Conservation (phyloP, 1,140 invertebrate species). For the Arion vulgaris region DNA sequence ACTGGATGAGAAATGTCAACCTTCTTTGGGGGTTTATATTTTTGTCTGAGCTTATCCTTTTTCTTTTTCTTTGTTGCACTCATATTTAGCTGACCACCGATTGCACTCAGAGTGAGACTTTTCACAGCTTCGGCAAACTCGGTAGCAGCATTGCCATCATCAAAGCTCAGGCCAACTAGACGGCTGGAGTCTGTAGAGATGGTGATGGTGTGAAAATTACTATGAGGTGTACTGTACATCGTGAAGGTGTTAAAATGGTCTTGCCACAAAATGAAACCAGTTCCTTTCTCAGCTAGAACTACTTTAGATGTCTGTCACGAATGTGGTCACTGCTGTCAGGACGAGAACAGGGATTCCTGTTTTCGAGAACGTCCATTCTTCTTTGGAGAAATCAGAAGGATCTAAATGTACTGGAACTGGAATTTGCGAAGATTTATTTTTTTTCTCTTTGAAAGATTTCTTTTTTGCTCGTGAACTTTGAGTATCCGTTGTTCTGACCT, state of each 20-base stretch:
- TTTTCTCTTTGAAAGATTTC: not conserved
- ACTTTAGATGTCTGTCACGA: conserved; percentile 82
- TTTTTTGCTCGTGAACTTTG: conserved; percentile 60
- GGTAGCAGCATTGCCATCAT: conserved; percentile 81
- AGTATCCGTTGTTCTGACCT: conserved; percentile 22
- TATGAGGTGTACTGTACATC: conserved; percentile 76
- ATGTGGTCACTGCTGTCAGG: conserved; percentile 80
- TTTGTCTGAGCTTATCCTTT: conserved; percentile 57
- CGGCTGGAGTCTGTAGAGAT: conserved; percentile 79
- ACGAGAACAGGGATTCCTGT: conserved; percentile 88
- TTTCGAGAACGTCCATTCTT: conserved; percentile 82
- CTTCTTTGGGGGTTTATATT: conserved; percentile 80
- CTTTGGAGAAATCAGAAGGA: conserved; percentile 36
- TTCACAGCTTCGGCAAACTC: conserved; percentile 81
- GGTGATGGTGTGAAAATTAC: conserved; percentile 88
- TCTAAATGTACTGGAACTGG: not conserved
- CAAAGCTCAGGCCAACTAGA: conserved; percentile 83
- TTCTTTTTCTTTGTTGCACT: conserved; percentile 71
- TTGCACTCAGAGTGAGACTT: conserved; percentile 82
- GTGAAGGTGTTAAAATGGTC: conserved; percentile 83
- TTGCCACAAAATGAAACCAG: conserved; percentile 88
- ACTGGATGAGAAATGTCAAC: conserved; percentile 89
- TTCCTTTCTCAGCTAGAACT: conserved; percentile 85
- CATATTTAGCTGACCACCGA: conserved; percentile 83
- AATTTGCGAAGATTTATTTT: not conserved